These are phyloP conservation scores for Mustela nigripes DNA, from an alignment of 2,113 vertebrate genomes.

Conservation along the genomic window DNA sequence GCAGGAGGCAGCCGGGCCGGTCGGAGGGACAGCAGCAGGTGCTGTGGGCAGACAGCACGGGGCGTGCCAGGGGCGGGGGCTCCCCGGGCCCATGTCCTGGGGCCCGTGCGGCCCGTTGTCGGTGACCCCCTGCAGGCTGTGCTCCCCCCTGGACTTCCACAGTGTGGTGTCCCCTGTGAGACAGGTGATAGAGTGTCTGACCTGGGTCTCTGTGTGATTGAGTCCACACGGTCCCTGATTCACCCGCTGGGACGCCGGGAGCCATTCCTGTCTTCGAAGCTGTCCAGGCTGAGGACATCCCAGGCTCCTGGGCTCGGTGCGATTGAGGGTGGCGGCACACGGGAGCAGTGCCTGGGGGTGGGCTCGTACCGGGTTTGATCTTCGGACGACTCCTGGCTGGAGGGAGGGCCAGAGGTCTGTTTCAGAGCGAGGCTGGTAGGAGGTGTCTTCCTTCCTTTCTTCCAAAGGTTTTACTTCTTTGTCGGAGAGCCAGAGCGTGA, in stretches of 20 bases:
- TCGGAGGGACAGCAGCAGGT: background rate
- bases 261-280: fast-evolving
- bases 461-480: background rate
- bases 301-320: fast-evolving
- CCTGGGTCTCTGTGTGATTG: background rate
- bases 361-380: background rate
- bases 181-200: fast-evolving
- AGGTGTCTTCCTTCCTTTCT: background rate
- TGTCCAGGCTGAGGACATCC: background rate
- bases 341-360: too few relatives aligned
- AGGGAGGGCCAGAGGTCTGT: background rate
- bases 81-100: fast-evolving
- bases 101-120: background rate
- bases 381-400: background rate
- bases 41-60: fast-evolving
- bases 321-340: fast-evolving
- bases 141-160: background rate
- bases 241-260: background rate
- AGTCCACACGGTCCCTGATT: background rate
- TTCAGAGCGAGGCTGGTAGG: background rate
- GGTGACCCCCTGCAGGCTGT: too few relatives aligned
- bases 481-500: background rate
- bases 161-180: fast-evolving
- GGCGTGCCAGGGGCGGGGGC: background rate
- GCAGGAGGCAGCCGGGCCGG: background rate